These are phyloP conservation scores for Callorhinus ursinus DNA, from an alignment of 2,113 vertebrate species.

Conservation along the genomic window DNA sequence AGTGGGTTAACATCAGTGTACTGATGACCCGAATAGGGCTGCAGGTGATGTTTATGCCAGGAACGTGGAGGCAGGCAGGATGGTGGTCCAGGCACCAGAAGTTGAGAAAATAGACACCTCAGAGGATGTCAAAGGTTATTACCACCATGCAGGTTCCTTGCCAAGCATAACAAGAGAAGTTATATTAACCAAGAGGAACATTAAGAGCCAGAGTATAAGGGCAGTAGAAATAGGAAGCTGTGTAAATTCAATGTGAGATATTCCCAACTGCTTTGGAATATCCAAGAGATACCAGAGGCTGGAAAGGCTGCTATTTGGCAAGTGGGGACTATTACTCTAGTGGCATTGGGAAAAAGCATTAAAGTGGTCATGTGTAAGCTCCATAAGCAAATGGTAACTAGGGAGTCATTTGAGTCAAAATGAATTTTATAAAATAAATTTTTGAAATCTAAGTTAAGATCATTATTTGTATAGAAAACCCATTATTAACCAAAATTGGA, in stretches of 20 bases:
- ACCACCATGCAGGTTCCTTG: background rate
- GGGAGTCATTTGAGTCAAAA: background rate
- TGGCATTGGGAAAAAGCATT: background rate
- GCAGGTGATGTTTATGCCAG: background rate
- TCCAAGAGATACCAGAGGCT: background rate
- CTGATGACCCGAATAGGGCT: background rate
- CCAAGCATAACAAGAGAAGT: background rate
- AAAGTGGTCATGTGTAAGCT: background rate
- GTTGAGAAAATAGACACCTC: background rate
- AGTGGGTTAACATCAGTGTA: background rate
- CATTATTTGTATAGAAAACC: background rate
- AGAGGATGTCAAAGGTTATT: background rate
- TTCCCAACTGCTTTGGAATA: background rate
- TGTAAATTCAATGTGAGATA: background rate
- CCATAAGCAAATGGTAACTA: background rate
- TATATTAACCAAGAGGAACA: background rate
- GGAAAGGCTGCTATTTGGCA: background rate
- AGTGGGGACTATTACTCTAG: background rate
- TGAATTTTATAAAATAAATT: conserved; percentile 32
- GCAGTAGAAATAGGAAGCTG: background rate
- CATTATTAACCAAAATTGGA: background rate
- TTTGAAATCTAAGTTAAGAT: background rate
- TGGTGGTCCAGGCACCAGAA: background rate
- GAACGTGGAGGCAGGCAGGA: background rate
- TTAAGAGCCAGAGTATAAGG: background rate